Evolutionary conservation across 2,113 vertebrate genomes (phyloP).

Genomic region (Oxyruncus cristatus): DNA sequence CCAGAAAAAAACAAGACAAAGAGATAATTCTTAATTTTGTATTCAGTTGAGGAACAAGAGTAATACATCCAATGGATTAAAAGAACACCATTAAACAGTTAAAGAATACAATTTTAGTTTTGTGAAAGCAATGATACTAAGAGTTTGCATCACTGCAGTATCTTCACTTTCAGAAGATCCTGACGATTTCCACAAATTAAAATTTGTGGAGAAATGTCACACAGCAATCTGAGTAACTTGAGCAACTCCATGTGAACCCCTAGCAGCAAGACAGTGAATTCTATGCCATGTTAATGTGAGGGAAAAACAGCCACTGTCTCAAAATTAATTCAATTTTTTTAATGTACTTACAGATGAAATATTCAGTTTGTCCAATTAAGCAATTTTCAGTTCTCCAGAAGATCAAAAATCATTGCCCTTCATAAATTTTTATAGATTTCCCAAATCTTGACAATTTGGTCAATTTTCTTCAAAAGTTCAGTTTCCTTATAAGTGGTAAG

Average conservation of each 20-base stretch:
- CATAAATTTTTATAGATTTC: not conserved
- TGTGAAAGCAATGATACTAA: not conserved
- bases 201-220: not conserved
- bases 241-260: not conserved
- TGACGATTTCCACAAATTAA: not conserved
- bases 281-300: not conserved
- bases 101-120: not conserved
- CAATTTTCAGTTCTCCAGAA: not conserved
- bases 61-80: not conserved
- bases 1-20: not conserved
- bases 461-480: not conserved
- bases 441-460: not conserved
- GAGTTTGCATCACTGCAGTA: not conserved
- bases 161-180: not conserved
- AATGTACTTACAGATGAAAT: not conserved
- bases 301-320: not conserved
- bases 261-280: not conserved
- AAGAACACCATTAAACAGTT: not conserved
- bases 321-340: not conserved
- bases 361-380: not conserved
- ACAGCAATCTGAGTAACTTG: not conserved
- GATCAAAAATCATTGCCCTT: rapidly evolving
- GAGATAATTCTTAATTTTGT: not conserved
- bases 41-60: not conserved
- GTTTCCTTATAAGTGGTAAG: not conserved